Conservation (phyloP, 2,113 vertebrate genomes). For the Gallinago paraguaiae region DNA sequence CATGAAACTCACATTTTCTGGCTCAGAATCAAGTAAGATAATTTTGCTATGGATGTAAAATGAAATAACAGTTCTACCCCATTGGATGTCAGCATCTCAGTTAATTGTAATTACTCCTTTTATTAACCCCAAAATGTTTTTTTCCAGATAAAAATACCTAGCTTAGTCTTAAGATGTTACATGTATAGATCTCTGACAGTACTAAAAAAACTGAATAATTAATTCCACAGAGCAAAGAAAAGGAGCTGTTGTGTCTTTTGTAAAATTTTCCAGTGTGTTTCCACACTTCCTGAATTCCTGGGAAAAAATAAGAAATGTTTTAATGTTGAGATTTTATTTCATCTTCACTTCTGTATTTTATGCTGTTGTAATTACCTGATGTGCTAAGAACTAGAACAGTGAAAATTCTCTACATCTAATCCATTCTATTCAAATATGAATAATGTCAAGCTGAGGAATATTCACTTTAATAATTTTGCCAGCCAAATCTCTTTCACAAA, state of each 20-base stretch:
- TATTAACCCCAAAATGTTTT: constrained; percentile 33
- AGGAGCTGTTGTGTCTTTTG: background rate
- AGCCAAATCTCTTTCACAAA: background rate
- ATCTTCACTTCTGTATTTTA: background rate
- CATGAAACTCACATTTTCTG: background rate
- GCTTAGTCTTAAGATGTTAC: background rate
- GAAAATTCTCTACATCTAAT: constrained; percentile 11
- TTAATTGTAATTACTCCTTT: constrained; percentile 65
- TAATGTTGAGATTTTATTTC: background rate
- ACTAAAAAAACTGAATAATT: background rate
- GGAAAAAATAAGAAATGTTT: background rate
- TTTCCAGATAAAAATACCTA: constrained; percentile 24
- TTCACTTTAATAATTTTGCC: background rate
- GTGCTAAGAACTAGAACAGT: background rate
- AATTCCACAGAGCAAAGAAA: background rate
- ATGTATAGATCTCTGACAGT: background rate
- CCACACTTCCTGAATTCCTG: background rate
- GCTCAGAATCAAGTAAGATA: background rate
- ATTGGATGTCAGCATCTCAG: constrained; percentile 42
- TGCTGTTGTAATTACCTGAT: background rate
- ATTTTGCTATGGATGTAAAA: background rate
- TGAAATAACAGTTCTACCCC: background rate
- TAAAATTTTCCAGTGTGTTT: background rate
- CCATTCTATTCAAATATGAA: constrained; percentile 1
- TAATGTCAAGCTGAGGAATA: background rate